Evolutionary conservation across 2,797 vertebrate species (phyloP).

Genomic region (Centroberyx gerrardi): DNA sequence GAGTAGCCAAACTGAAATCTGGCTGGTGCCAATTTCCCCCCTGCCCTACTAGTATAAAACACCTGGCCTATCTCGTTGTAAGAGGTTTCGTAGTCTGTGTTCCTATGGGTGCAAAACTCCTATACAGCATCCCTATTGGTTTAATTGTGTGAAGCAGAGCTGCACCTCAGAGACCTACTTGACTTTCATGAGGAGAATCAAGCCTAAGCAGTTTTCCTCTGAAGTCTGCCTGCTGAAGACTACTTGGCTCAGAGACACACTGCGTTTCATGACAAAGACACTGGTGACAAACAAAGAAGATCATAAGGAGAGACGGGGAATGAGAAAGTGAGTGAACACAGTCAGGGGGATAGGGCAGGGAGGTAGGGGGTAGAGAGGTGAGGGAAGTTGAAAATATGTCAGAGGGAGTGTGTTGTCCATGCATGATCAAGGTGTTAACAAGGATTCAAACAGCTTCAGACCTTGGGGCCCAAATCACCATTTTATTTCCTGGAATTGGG

Average conservation of each 20-base stretch:
- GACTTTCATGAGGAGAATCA: constrained; percentile 20
- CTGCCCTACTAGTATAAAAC: background rate
- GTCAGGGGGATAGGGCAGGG: background rate
- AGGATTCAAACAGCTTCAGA: background rate
- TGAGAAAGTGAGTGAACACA: background rate
- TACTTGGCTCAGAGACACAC: constrained; percentile 1
- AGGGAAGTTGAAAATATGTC: background rate
- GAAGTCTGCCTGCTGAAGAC: constrained; percentile 6
- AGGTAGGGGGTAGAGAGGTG: background rate
- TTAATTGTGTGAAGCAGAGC: constrained; percentile 22
- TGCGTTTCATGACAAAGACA: constrained; percentile 35
- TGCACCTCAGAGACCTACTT: constrained; percentile 3
- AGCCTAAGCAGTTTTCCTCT: constrained; percentile 2
- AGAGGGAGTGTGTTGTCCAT: background rate
- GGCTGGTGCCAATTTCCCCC: background rate
- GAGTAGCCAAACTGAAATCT: background rate
- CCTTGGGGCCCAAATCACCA: background rate
- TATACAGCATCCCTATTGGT: background rate
- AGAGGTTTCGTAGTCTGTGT: background rate
- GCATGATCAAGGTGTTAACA: background rate
- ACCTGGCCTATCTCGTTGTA: background rate
- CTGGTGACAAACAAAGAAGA: constrained; percentile 37
- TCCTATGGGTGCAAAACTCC: background rate
- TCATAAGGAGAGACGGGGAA: constrained; percentile 30
- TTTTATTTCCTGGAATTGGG: background rate